A percentile compares a stretch with the other conserved stretches of the same genome.
phyloP scores from a whole-genome alignment of 2,113 vertebrate genomes.

The Eidolon helvum region DNA sequence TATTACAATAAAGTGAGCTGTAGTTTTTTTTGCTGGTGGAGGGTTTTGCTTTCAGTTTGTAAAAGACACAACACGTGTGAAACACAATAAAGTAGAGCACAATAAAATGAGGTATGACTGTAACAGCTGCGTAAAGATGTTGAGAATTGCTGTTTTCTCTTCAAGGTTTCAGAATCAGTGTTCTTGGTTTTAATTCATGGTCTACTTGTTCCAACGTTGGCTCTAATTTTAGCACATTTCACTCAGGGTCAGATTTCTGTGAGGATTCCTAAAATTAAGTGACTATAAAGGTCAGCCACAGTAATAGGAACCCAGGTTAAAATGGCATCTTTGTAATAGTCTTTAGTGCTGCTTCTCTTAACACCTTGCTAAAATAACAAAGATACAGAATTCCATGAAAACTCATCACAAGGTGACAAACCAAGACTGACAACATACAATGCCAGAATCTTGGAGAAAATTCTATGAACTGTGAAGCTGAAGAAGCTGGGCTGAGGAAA shows the following conservation, averaged over 20 bases:
- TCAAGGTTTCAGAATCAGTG: background rate
- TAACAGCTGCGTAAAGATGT: background rate
- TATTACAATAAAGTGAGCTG: background rate
- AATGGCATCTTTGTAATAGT: background rate
- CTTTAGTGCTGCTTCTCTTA: background rate
- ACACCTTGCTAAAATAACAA: background rate
- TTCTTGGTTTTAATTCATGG: conserved; percentile 24
- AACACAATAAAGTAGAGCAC: background rate
- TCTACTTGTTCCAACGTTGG: background rate
- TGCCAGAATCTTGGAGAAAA: background rate
- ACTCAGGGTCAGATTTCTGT: background rate
- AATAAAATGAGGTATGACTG: background rate
- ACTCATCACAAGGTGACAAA: background rate
- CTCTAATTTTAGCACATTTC: background rate
- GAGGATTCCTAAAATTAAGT: background rate
- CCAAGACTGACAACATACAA: background rate
- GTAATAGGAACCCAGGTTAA: background rate
- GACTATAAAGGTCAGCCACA: background rate
- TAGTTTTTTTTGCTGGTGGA: background rate
- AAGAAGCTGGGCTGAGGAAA: background rate
- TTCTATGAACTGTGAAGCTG: background rate
- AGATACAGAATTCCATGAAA: background rate
- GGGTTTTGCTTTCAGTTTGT: background rate
- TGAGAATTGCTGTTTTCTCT: background rate
- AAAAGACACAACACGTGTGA: background rate